phyloP scores from a whole-genome alignment of 2,797 vertebrate species.

The Falco cherrug region DNA sequence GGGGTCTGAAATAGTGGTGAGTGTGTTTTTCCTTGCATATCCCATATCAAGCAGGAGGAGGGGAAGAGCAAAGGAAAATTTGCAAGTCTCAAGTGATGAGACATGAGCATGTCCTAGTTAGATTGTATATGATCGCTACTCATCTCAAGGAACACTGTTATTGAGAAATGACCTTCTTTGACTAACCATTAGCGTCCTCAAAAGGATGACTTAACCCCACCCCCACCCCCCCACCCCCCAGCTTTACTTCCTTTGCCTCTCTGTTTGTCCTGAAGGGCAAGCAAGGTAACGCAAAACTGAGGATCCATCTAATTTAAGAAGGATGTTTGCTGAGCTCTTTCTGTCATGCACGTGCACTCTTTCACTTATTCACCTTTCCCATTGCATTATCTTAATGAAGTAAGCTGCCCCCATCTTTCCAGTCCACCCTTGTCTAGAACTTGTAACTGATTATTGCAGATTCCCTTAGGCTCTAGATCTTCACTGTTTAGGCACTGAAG shows the following conservation, averaged over 20 bases:
- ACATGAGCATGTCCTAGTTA: background rate
- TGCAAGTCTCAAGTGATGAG: background rate
- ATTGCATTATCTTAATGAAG: conserved; percentile 67
- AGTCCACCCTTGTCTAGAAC: conserved; percentile 50
- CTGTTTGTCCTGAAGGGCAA: conserved; percentile 65
- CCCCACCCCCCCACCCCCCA: too few relatives aligned
- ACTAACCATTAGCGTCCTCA: background rate
- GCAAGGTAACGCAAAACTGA: conserved; percentile 50
- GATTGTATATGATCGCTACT: background rate
- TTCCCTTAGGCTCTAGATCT: conserved; percentile 14
- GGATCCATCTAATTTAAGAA: conserved; percentile 64
- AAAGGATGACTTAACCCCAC: background rate
- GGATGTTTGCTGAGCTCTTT: conserved; percentile 71
- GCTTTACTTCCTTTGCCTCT: background rate
- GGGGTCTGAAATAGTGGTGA: background rate
- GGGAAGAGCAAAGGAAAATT: background rate
- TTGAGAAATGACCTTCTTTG: conserved; percentile 15
- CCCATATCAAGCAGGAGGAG: background rate
- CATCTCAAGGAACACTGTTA: background rate
- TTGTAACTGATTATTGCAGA: conserved; percentile 10
- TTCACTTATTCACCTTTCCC: conserved; percentile 65
- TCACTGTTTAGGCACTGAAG: background rate
- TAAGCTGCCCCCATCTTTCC: background rate
- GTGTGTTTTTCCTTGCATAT: background rate
- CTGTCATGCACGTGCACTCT: conserved; percentile 67